These are phyloP conservation scores for Gymnogyps californianus DNA, from an alignment of 2,113 vertebrate genomes.

Conservation along the genomic window DNA sequence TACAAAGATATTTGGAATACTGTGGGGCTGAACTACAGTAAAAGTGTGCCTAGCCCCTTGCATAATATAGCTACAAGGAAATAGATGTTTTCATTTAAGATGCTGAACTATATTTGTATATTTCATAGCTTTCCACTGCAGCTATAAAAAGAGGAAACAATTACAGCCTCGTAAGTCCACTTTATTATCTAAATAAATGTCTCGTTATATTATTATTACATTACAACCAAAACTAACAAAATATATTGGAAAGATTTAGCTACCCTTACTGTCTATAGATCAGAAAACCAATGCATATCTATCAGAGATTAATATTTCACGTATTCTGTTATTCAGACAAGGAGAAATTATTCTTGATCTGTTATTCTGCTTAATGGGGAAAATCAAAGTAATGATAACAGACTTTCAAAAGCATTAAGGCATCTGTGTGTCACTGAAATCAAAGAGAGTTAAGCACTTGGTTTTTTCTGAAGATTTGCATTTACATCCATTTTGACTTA, in stretches of 20 bases:
- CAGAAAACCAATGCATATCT: not conserved
- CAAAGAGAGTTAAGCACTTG: not conserved
- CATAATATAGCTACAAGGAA: not conserved
- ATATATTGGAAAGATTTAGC: not conserved
- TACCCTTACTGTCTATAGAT: not conserved
- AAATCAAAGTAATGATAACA: not conserved
- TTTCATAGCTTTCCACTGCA: not conserved
- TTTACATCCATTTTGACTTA: not conserved
- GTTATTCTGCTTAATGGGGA: not conserved
- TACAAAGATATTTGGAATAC: not conserved
- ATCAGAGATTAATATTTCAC: not conserved
- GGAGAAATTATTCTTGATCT: not conserved
- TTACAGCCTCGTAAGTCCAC: not conserved
- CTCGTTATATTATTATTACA: not conserved
- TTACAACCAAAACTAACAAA: not conserved
- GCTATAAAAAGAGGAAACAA: not conserved
- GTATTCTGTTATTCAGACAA: not conserved
- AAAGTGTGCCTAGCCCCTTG: not conserved
- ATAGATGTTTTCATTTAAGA: not conserved
- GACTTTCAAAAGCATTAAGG: not conserved
- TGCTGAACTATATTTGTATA: not conserved
- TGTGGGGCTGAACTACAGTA: not conserved
- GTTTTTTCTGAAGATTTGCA: not conserved
- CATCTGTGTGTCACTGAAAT: not conserved
- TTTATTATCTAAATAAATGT: not conserved